Evolutionary conservation across 2,113 vertebrate species (phyloP).

Genomic region (Peromyscus leucopus): DNA sequence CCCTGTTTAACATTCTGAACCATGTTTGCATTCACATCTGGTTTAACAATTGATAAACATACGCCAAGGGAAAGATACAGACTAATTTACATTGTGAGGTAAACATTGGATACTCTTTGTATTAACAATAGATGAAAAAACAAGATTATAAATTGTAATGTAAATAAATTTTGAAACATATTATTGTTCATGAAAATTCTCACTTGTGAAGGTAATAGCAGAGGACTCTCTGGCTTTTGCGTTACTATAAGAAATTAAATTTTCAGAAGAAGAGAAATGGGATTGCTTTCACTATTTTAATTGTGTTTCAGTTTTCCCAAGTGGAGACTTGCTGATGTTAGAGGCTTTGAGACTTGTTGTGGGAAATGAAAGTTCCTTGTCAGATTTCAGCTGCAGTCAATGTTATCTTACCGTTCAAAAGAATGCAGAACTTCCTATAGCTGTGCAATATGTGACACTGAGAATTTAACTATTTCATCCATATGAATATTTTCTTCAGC

Average conservation of each 20-base stretch:
- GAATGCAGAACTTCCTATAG: conserved; percentile 63
- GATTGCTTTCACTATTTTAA: conserved; percentile 69
- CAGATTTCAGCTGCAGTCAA: conserved; percentile 70
- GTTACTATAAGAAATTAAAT: conserved; percentile 55
- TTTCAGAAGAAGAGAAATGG: conserved; percentile 56
- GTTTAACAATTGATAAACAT: not conserved
- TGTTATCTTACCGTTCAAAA: conserved; percentile 74
- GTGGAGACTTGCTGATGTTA: conserved; percentile 42
- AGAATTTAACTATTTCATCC: conserved; percentile 80
- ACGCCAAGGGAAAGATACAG: not conserved
- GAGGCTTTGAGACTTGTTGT: conserved; percentile 60
- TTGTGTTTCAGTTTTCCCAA: conserved; percentile 35
- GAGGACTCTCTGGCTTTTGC: conserved; percentile 36
- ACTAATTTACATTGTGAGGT: not conserved
- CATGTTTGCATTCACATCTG: not conserved
- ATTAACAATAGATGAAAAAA: not conserved
- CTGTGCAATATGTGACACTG: conserved; percentile 64
- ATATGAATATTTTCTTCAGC: conserved; percentile 35
- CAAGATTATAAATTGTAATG: conserved; percentile 16
- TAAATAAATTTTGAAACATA: conserved; percentile 57
- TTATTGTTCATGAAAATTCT: conserved; percentile 7
- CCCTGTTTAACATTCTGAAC: not conserved
- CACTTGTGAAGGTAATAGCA: conserved; percentile 31
- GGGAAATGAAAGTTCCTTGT: conserved; percentile 75
- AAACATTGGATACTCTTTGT: not conserved